These are phyloP conservation scores for Podocnemis expansa DNA, from an alignment of 2,113 vertebrate species.

Conservation along the genomic window DNA sequence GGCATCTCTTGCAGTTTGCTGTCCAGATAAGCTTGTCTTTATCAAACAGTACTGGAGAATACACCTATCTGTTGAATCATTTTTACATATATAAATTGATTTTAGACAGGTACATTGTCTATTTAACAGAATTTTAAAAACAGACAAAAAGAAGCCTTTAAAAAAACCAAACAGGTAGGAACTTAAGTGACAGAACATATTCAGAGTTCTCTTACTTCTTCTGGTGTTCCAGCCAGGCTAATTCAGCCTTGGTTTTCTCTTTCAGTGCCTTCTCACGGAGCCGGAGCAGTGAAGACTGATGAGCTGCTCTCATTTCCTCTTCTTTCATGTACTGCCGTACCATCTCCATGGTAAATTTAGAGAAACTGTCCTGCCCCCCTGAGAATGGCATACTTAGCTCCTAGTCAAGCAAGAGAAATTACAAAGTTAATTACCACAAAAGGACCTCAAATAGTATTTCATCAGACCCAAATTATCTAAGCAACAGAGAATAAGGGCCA, in stretches of 20 bases:
- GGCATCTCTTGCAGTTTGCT: neutral
- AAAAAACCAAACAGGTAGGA: neutral
- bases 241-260: conserved; percentile 93
- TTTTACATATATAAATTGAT: neutral
- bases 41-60: neutral
- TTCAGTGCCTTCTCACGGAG: conserved; percentile 96
- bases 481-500: neutral
- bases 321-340: conserved; percentile 98
- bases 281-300: conserved; percentile 92
- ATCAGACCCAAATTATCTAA: neutral
- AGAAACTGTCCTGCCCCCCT: conserved; percentile 93
- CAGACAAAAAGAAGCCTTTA: neutral
- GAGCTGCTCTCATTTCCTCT: conserved; percentile 93
- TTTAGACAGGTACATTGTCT: neutral
- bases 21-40: neutral
- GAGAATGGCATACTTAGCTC: conserved; percentile 91
- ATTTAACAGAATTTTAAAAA: neutral
- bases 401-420: conserved; percentile 59
- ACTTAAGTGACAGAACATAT: neutral
- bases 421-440: neutral
- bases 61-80: neutral
- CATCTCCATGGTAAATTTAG: conserved; percentile 98
- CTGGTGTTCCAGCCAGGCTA: conserved; percentile 97
- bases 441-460: neutral
- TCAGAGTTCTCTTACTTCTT: conserved; percentile 80